Evolutionary conservation across 2,797 vertebrate species (phyloP).

Genomic region (Liasis olivaceus): DNA sequence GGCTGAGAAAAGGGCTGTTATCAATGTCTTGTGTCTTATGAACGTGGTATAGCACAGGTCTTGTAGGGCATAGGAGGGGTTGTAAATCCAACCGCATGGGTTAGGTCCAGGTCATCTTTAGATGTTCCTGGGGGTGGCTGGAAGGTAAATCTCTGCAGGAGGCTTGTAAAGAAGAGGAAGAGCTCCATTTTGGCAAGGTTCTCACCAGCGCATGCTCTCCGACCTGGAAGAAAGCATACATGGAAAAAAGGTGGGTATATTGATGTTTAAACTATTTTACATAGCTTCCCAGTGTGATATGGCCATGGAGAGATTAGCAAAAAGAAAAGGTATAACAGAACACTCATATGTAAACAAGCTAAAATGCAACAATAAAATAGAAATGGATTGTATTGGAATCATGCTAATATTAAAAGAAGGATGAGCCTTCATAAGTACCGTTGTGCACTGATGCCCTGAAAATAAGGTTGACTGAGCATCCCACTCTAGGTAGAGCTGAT

Average conservation of each 20-base stretch:
- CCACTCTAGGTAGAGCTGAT: background rate
- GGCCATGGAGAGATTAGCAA: too few species aligned
- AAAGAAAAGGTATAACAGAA: background rate
- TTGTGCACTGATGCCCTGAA: background rate
- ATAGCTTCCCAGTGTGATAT: background rate
- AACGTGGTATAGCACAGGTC: background rate
- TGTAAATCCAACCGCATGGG: fast-evolving
- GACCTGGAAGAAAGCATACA: background rate
- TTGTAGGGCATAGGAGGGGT: background rate
- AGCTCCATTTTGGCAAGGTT: conserved; percentile 27
- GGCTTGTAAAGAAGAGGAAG: conserved; percentile 30
- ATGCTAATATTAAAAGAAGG: background rate
- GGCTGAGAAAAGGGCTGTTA: too few species aligned
- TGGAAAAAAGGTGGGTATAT: background rate
- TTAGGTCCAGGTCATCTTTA: background rate
- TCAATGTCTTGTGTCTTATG: too few species aligned
- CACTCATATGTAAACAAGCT: background rate
- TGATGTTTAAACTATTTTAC: background rate
- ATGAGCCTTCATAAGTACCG: background rate
- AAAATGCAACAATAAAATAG: background rate
- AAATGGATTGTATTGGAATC: background rate
- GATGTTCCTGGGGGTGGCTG: background rate
- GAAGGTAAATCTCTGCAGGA: background rate
- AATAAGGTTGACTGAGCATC: background rate
- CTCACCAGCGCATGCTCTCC: conserved; percentile 31